phyloP scores from a whole-genome alignment of 2,113 vertebrate genomes.

The Corythaeola cristata region DNA sequence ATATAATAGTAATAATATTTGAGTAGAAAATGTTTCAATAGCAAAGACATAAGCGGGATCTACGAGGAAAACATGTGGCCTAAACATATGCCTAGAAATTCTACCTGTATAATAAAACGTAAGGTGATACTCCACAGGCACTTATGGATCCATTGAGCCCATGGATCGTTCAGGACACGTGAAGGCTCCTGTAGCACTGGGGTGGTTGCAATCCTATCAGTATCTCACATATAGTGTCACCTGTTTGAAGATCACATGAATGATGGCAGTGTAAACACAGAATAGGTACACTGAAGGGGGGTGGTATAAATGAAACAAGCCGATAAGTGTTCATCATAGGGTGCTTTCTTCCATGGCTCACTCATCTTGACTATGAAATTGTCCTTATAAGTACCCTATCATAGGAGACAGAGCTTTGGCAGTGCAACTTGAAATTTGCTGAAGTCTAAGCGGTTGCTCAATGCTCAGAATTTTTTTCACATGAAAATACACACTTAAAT shows the following conservation, averaged over 20 bases:
- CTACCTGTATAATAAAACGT: neutral
- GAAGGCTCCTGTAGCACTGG: neutral
- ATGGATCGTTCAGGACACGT: neutral
- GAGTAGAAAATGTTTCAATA: neutral
- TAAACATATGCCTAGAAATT: neutral
- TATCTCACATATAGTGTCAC: neutral
- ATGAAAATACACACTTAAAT: neutral
- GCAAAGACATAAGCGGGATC: neutral
- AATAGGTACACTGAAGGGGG: neutral
- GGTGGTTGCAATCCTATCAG: neutral
- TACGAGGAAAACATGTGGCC: neutral
- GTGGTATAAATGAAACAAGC: neutral
- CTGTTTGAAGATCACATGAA: neutral
- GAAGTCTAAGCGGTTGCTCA: neutral
- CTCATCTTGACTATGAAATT: neutral
- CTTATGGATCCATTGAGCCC: neutral
- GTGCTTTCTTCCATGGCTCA: neutral
- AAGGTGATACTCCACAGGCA: neutral
- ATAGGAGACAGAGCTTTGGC: neutral
- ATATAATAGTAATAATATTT: neutral
- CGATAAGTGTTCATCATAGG: neutral
- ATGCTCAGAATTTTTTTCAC: neutral
- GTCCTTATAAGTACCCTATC: neutral
- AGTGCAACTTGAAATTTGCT: neutral
- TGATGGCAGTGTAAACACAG: neutral